A percentile compares a stretch with the other conserved stretches of the same genome.
Conservation (phyloP, 2,888 invertebrate species). For the Perizoma affinitatum region DNA sequence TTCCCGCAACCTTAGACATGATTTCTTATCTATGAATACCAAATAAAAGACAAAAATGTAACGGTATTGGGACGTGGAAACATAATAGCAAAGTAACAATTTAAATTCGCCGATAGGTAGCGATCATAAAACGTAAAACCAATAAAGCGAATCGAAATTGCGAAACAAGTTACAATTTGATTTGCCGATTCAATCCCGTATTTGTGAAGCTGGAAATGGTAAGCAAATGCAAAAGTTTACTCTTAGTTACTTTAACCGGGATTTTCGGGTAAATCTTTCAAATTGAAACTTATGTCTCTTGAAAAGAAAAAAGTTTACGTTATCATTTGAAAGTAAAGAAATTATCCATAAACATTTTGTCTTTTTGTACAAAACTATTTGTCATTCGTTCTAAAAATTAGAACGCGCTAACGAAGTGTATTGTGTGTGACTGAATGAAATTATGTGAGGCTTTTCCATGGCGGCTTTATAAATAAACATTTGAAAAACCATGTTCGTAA, state of each 20-base stretch:
- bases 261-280: constrained; percentile 14
- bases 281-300: constrained; percentile 13
- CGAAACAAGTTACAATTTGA: constrained; percentile 66
- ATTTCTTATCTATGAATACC: neutral
- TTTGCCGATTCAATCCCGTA: constrained; percentile 60
- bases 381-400: neutral
- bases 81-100: constrained; percentile 32
- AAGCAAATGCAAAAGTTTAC: constrained; percentile 45
- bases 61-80: constrained; percentile 9
- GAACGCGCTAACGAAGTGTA: constrained; percentile 11
- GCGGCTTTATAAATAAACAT: too few relatives aligned
- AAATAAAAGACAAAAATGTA: neutral
- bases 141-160: constrained; percentile 70
- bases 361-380: constrained; percentile 2
- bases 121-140: constrained; percentile 63
- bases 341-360: too few relatives aligned
- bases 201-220: constrained; percentile 45
- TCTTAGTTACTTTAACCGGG: constrained; percentile 16
- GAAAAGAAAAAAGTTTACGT: neutral
- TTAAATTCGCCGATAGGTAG: constrained; percentile 59
- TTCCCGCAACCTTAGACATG: too few relatives aligned
- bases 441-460: neutral
- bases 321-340: too few relatives aligned
- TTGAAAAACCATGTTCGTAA: neutral
- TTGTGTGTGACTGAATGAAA: neutral